Evolutionary conservation across 2,888 invertebrate species (phyloP).

Genomic region (Adelphocoris suturalis): DNA sequence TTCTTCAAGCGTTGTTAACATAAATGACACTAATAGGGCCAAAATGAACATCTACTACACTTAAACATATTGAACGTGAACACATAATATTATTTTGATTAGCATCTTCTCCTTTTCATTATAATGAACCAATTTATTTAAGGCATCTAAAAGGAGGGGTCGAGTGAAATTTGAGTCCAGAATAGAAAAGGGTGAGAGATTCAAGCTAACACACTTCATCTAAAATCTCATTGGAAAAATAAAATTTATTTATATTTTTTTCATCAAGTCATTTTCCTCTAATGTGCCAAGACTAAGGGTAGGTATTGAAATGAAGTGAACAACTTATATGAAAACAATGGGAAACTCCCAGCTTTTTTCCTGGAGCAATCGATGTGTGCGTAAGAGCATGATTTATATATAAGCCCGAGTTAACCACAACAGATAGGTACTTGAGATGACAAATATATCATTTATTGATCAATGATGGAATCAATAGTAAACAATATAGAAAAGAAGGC

Average conservation of each 20-base stretch:
- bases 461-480: too few species aligned
- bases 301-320: too few species aligned
- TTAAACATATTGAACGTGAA: conserved; percentile 1
- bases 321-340: too few species aligned
- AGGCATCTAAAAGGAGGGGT: conserved; percentile 68
- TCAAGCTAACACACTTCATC: conserved; percentile 56
- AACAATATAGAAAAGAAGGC: too few species aligned
- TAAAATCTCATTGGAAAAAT: conserved; percentile 67
- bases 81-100: conserved; percentile 15
- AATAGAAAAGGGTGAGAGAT: conserved; percentile 49
- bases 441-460: too few species aligned
- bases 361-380: too few species aligned
- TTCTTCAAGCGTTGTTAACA: too few species aligned
- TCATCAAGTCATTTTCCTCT: conserved; percentile 58
- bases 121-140: conserved; percentile 57
- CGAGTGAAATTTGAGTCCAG: conserved; percentile 61
- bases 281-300: conserved; percentile 28
- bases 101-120: conserved; percentile 1
- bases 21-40: background rate
- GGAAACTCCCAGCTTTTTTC: too few species aligned
- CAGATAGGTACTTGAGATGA: too few species aligned
- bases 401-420: too few species aligned
- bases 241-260: conserved; percentile 52
- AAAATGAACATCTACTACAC: background rate
- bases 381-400: too few species aligned